Evolutionary conservation across 1,140 invertebrate species (phyloP), one percentile per base, ranked within the genome.

Genomic region (Aphelenchoides fujianensis): DNA sequence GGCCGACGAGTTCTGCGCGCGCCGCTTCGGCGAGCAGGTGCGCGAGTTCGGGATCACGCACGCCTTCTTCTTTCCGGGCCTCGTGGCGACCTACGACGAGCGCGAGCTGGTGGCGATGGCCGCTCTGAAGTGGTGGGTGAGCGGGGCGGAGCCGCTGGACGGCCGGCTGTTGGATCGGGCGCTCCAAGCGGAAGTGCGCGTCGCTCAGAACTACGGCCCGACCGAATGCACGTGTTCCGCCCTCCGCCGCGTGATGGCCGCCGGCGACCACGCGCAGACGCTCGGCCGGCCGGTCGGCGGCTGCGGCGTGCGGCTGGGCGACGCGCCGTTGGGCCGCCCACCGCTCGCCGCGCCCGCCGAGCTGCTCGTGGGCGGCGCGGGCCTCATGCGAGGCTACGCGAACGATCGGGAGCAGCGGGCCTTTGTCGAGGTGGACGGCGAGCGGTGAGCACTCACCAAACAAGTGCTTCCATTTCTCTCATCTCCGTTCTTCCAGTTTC

Each of bases 181-280:
- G 12, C 37, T 76, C 12, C 30, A 52, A 1, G 19, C 23, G 19
- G 30, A 53, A 16, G 41, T 74, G 31, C 9, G 48, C 5, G 36
- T 75, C 7, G 35, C 69, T 9, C 73, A 74, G 36, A 74, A 74
- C 35, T 74, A 74, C 48, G 73, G 73, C 5, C 73, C 73, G 2
- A 74, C 73, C 2, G 73, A 74, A 69, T 57, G 37, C 3, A 74
- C 73, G 2, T 78, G 74, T 30, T 74, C 68, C 61, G 7, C 34
- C 41, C 34, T 75, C 19, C 31, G 73, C 3, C 74, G 62, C 23
- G 23, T n/a, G 28, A 61, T 74, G 66, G 52, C 23, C 34, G 3
- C 12, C 28, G 41, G 35, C 3, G 72, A 74, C 48, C n/a, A 74
- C 52, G 35, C 73, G 36, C 72, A 74, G 54, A 70, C 52, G 34